Conservation (phyloP, 1,140 invertebrate species). For the Oreohelix idahoensis region DNA sequence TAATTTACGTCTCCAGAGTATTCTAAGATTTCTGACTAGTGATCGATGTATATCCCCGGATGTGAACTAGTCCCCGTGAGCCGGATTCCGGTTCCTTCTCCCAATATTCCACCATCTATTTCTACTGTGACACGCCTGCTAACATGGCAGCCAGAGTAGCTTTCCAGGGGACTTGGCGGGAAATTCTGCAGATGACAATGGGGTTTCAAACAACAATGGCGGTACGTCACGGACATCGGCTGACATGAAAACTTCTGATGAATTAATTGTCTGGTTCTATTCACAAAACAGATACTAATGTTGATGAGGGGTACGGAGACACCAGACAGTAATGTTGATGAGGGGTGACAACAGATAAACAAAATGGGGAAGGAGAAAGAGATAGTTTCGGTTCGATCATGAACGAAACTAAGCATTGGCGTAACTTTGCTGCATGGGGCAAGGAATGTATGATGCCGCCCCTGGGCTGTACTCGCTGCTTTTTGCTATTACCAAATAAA, state of each 20-base stretch:
- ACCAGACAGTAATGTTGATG: no score
- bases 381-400: no score
- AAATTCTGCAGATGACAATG: constrained; percentile 2
- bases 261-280: neutral
- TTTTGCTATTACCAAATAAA: no score
- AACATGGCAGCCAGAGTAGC: constrained; percentile 13
- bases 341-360: no score
- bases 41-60: constrained; percentile 13
- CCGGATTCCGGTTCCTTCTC: neutral
- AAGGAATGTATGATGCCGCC: no score
- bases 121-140: constrained; percentile 11
- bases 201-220: constrained; percentile 5
- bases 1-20: neutral
- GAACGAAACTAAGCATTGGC: no score
- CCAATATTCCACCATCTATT: neutral
- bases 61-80: neutral
- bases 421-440: no score
- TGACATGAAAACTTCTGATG: constrained; percentile 25
- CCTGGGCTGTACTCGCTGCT: no score
- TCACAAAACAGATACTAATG: neutral
- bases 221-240: constrained; percentile 1
- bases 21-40: neutral
- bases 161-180: neutral
- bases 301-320: no score
- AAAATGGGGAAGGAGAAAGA: no score